These are phyloP conservation scores for Novumbra hubbsi DNA, from an alignment of 2,797 vertebrate species.

Conservation along the genomic window DNA sequence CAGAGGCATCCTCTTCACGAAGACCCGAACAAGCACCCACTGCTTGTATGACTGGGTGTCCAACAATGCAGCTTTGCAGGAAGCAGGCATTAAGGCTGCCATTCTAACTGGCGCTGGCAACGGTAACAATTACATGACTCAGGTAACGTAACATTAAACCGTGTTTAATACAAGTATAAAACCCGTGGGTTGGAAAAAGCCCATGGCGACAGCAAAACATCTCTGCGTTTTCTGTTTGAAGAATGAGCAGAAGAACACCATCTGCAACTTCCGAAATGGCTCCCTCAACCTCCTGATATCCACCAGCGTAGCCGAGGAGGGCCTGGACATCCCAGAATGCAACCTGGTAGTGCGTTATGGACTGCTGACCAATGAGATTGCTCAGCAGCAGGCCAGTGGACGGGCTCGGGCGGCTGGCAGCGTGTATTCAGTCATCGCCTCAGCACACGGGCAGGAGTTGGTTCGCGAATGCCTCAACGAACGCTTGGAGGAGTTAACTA, in stretches of 20 bases:
- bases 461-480: constrained; percentile 80
- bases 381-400: constrained; percentile 90
- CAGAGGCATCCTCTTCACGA: constrained; percentile 84
- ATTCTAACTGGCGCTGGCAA: constrained; percentile 80
- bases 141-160: constrained; percentile 56
- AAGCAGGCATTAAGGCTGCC: constrained; percentile 68
- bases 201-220: background rate
- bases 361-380: constrained; percentile 93
- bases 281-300: constrained; percentile 88
- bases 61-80: constrained; percentile 51
- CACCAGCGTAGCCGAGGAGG: constrained; percentile 93
- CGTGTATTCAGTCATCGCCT: constrained; percentile 83
- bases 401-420: constrained; percentile 84
- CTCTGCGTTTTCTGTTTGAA: constrained; percentile 38
- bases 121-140: constrained; percentile 83
- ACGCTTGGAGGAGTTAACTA: constrained; percentile 77
- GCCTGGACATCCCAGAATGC: constrained; percentile 90
- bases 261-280: constrained; percentile 76
- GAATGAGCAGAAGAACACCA: constrained; percentile 77
- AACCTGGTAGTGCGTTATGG: constrained; percentile 91
- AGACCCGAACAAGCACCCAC: constrained; percentile 78
- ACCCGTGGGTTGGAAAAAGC: background rate
- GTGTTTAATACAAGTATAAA: background rate
- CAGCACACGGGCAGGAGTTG: constrained; percentile 74
- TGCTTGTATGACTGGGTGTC: constrained; percentile 84